phyloP scores from a whole-genome alignment of 2,888 invertebrate species.

The Lagria hirta region DNA sequence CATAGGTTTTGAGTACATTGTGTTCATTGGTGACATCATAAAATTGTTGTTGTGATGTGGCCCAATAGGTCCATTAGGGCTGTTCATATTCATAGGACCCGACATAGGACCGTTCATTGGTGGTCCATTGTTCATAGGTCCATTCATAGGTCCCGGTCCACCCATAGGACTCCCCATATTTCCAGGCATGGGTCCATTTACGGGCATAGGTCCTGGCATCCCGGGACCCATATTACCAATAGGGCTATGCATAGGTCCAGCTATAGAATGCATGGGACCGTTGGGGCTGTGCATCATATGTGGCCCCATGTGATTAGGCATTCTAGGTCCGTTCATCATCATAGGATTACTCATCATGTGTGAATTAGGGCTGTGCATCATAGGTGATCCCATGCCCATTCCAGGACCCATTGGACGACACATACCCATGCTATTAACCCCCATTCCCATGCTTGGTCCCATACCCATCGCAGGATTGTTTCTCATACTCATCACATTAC shows the following conservation, averaged over 20 bases:
- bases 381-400: conserved; percentile 51
- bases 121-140: conserved; percentile 39
- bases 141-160: conserved; percentile 60
- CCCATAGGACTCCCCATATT: conserved; percentile 55
- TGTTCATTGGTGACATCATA: conserved; percentile 54
- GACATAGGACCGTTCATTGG: conserved; percentile 41
- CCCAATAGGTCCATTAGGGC: conserved; percentile 48
- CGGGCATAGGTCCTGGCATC: conserved; percentile 66
- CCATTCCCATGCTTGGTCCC: conserved; percentile 57
- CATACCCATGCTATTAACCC: conserved; percentile 58
- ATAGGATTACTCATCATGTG: conserved; percentile 51
- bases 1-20: conserved; percentile 82
- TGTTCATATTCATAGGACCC: conserved; percentile 36
- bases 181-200: conserved; percentile 54
- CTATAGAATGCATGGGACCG: conserved; percentile 60
- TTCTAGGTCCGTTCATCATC: conserved; percentile 55
- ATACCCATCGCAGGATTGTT: conserved; percentile 49
- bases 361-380: conserved; percentile 54
- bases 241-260: conserved; percentile 60
- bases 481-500: conserved; percentile 50
- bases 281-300: conserved; percentile 64
- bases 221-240: conserved; percentile 66
- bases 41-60: conserved; percentile 55
- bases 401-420: conserved; percentile 65
- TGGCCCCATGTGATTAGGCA: conserved; percentile 47